A percentile compares a stretch with the other conserved stretches of the same genome.
Conservation (phyloP, 2,888 invertebrate genomes). For the Aproaerema taeniolella region DNA sequence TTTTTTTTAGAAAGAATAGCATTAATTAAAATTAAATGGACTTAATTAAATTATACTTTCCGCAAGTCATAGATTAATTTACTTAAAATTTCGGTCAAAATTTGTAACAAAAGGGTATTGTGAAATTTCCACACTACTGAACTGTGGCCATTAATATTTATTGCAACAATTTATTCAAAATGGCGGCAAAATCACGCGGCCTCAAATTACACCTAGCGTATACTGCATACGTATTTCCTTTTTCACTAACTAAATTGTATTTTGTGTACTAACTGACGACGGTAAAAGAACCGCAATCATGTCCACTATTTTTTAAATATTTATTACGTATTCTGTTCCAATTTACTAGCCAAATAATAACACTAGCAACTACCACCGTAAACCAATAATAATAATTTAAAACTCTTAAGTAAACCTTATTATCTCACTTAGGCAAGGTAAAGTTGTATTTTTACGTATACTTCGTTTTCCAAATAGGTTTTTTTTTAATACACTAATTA, state of each 20-base stretch:
- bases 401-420: constrained; percentile 70
- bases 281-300: constrained; percentile 24
- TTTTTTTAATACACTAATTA: constrained; percentile 24
- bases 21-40: no score
- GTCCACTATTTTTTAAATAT: no score
- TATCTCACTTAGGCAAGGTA: constrained; percentile 77
- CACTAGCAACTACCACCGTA: constrained; percentile 68
- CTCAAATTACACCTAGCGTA: constrained; percentile 68
- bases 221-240: constrained; percentile 69
- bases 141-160: no score
- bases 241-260: constrained; percentile 62
- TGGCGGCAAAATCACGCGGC: constrained; percentile 21
- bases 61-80: no score
- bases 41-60: no score
- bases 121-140: no score
- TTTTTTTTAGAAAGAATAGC: no score
- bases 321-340: constrained; percentile 58
- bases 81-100: no score
- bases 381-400: constrained; percentile 75
- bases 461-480: constrained; percentile 72
- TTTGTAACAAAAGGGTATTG: no score
- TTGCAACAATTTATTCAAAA: neutral
- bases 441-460: constrained; percentile 76
- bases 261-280: constrained; percentile 43
- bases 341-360: constrained; percentile 69